Base-by-base conservation (phyloP, 30 jellyfish, hydroid and myxozoan species). In the Calvadosia cruxmelitensis region DNA sequence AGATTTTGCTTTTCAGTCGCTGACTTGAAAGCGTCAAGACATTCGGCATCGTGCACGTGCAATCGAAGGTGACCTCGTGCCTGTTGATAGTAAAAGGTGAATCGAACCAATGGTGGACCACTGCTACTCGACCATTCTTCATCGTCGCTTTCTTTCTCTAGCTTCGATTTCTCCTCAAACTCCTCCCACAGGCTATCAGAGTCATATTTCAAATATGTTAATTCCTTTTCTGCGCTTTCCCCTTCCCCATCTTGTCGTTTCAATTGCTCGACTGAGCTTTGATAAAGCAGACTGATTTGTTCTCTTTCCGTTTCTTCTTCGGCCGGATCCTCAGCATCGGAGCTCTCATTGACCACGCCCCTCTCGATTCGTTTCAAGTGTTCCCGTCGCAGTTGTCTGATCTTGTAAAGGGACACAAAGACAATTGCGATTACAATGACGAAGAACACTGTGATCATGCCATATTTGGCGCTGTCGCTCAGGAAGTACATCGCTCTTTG, bases 131-230 rank as follows among this genome's bases (percentile, higher is more conserved):
- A 42, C 57, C 57, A 42, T 42, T 42, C 57, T 5, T 42, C 57
- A 10, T 42, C 57, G 57, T 42, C 57, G 20, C 57, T 42, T 5
- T 42, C 20, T 42, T 20, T 10, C 20, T 42, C 57, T 42, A 5
- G 57, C 27, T 27, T 53, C 25, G 69, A 27, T 27, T 53, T 53
- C 25, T 53, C 31, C 25, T 53, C 31, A 25, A 5, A 53, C 15
- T 49, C 48, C n/a, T 33, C 34, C 86, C 86, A 75, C 33, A 75
- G 57, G 32, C 27, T 34, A 15, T 20, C 86, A 24, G 86, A 74
- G 7, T 25, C 27, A 48, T 33, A 75, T 36, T 75, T 53, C 50
- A 29, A 67, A 30, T 75, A 75, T 20, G 57, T 42, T 20, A 42
- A 42, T 20, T 42, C 57, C 20, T 42, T 42, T 3, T 34, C 64